Conservation (phyloP, 2,113 vertebrate genomes). For the Notarius lentiginosus region DNA sequence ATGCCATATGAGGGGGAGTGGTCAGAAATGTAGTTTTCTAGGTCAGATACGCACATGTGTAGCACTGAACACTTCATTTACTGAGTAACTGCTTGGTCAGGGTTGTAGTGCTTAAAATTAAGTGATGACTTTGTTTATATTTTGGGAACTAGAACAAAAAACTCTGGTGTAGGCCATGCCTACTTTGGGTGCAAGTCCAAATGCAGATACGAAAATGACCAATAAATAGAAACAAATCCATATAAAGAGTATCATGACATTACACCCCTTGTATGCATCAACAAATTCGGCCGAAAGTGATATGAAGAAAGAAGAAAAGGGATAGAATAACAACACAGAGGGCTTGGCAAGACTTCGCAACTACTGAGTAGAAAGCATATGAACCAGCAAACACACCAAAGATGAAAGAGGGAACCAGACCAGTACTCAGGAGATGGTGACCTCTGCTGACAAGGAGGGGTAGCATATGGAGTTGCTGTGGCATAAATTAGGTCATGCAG, state of each 20-base stretch:
- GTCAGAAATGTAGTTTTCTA: too few species aligned
- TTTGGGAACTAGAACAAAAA: background rate
- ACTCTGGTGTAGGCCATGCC: background rate
- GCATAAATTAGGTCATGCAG: background rate
- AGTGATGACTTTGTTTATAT: background rate
- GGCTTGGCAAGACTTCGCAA: background rate
- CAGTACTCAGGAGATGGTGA: background rate
- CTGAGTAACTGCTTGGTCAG: too few species aligned
- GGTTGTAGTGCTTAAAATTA: too few species aligned
- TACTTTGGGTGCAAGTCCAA: background rate
- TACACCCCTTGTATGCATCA: background rate
- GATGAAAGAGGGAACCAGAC: background rate
- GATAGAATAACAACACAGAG: background rate
- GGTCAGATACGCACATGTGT: too few species aligned
- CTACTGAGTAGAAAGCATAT: background rate
- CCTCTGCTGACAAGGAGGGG: background rate
- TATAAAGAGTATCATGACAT: background rate
- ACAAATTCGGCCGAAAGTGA: too few species aligned
- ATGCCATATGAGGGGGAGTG: too few species aligned
- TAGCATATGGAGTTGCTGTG: background rate
- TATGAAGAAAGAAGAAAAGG: background rate
- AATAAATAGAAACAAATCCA: background rate
- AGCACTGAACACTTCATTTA: too few species aligned
- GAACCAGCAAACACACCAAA: background rate
- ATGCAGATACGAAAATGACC: background rate